Evolutionary conservation across 2,113 vertebrate genomes (phyloP).

Genomic region (Clarias gariepinus): DNA sequence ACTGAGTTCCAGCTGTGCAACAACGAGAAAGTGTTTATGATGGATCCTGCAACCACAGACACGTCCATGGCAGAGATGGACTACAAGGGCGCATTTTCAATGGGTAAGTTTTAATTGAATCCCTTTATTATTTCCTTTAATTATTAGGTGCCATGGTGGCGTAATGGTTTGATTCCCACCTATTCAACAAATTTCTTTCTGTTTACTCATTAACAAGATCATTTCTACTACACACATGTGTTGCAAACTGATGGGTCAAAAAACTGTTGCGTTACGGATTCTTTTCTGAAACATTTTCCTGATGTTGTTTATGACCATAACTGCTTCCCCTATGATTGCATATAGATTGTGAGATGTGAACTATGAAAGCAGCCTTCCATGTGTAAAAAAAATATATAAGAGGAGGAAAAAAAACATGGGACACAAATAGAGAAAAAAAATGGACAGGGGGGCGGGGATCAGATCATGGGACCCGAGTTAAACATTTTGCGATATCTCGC

Average conservation of each 20-base stretch:
- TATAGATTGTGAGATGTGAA: not conserved
- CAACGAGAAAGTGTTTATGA: constrained; percentile 93
- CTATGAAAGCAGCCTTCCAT: not conserved
- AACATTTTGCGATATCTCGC: too few species aligned
- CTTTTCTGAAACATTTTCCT: not conserved
- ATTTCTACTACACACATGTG: not conserved
- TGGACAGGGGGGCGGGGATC: too few species aligned
- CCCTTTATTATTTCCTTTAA: not conserved
- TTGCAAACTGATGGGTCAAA: not conserved
- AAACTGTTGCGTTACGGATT: not conserved
- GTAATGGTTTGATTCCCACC: too few species aligned
- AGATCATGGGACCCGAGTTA: too few species aligned
- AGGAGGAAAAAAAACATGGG: too few species aligned
- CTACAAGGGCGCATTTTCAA: constrained; percentile 97
- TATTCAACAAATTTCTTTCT: not conserved
- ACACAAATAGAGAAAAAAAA: too few species aligned
- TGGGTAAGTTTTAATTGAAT: constrained; percentile 74
- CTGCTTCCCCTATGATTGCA: not conserved
- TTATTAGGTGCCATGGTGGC: not conserved
- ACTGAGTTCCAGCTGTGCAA: constrained; percentile 98
- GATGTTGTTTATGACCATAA: not conserved
- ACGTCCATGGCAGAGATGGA: constrained; percentile 97
- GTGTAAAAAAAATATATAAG: too few species aligned
- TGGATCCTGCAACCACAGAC: constrained; percentile 85
- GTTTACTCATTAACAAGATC: not conserved